Evolutionary conservation across 2,888 invertebrate species (phyloP), one percentile per base, ranked within the genome.

Genomic region (Andricus curvator): DNA sequence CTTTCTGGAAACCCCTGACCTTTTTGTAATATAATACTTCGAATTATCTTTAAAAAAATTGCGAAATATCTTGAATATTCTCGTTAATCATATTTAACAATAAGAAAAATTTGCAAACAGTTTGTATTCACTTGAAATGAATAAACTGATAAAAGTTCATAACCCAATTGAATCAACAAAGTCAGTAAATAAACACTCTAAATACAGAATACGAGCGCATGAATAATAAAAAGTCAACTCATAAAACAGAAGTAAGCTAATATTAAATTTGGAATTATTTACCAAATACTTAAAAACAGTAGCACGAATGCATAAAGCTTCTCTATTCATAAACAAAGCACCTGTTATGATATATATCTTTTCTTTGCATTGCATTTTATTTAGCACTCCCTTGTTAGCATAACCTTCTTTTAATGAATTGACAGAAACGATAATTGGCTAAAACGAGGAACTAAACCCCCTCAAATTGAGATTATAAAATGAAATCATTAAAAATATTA

Each of bases 331-430:
- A 70, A 41, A 70, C 56, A 33, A 74, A 56, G 51, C n/a, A 70
- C n/a, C 51, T 29, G n/a, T 56, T 33, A 41, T 25, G 15, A 9
- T 22, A 62, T 25, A 33, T 60, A 66, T 41, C 17, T 51, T 33
- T 48, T 20, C 48, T 48, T 48, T 48, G 37, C n/a, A 48, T 62
- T 74, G 8, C 9, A 44, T 25, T 48, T 17, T 48, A 17, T 65
- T 79, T 79, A 65, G 51, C 56, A 66, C 48, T 66, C 51, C 44
- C 66, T 78, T 66, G 51, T 78, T 64, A 66, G 29, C 66, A 22
- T 66, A 78, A 66, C 67, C 51, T 62, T 66, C 48, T 51, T 22
- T 48, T 37, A 66, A 66, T 44, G 17, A 44, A 51, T n/a, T n/a
- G 5, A 60, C 48, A 20, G 60, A 4, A 37, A 37, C 20, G 78